Percentiles rank a stretch among this genome's conserved stretches.
Conservation (phyloP, 2,113 vertebrate species). For the Sylvietta virens region DNA sequence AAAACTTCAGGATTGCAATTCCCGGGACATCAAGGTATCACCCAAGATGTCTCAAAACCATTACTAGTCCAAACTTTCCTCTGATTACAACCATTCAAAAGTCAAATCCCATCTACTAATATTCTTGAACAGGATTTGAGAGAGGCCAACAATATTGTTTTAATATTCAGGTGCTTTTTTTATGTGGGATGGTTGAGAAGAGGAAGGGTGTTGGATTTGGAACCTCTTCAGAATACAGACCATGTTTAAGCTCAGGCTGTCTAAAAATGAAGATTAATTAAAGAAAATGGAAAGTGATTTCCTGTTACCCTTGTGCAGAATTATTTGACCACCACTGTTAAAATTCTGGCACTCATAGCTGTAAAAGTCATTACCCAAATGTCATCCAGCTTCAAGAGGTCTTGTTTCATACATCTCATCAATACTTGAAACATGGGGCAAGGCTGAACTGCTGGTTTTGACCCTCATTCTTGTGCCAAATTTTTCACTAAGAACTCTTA, state of each 20-base stretch:
- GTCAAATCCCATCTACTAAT: background rate
- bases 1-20: background rate
- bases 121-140: background rate
- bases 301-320: background rate
- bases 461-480: background rate
- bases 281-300: constrained; percentile 36
- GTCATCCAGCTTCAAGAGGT: background rate
- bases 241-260: background rate
- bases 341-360: background rate
- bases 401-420: background rate
- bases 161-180: background rate
- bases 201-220: background rate
- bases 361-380: constrained; percentile 6
- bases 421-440: background rate
- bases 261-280: constrained; percentile 25
- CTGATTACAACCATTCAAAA: background rate
- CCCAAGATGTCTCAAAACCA: background rate
- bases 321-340: background rate
- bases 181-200: background rate
- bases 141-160: background rate
- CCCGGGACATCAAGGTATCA: background rate
- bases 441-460: background rate
- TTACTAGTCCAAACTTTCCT: background rate
- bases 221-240: background rate
- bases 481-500: background rate